Percentiles rank a stretch among this genome's conserved stretches.
phyloP scores from a whole-genome alignment of 2,888 invertebrate genomes.

The Rhimphoctona megacephalus region DNA sequence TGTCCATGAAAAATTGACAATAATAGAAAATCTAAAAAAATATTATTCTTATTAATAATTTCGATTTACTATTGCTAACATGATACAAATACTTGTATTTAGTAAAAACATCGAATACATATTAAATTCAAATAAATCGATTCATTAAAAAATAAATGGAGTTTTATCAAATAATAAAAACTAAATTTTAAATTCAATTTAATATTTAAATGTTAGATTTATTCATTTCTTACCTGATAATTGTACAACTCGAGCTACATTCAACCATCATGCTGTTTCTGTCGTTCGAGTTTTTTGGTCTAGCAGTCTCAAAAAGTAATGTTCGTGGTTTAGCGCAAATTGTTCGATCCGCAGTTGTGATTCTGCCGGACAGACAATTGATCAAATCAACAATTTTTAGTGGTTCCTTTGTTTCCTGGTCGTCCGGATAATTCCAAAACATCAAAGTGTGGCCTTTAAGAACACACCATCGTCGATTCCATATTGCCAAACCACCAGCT shows the following conservation, averaged over 20 bases:
- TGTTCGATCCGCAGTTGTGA: slow-evolving; percentile 83
- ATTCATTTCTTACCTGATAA: slow-evolving; percentile 68
- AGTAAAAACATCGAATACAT: no score
- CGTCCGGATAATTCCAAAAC: slow-evolving; percentile 86
- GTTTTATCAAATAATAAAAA: no score
- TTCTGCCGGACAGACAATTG: slow-evolving; percentile 78
- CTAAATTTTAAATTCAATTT: no score
- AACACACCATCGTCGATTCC: slow-evolving; percentile 87
- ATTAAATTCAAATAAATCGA: no score
- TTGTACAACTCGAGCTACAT: slow-evolving; percentile 66
- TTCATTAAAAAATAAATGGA: no score
- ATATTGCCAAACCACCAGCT: slow-evolving; percentile 82
- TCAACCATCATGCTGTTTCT: slow-evolving; percentile 71
- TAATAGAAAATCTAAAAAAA: no score
- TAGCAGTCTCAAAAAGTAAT: slow-evolving; percentile 73
- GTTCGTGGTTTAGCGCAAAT: slow-evolving; percentile 85
- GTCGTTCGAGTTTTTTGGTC: slow-evolving; percentile 67
- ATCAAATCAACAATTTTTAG: slow-evolving; percentile 83
- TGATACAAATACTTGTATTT: no score
- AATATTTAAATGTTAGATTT: no score
- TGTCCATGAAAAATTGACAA: no score
- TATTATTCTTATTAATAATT: no score
- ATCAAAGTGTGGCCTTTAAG: slow-evolving; percentile 84
- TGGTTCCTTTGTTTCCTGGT: slow-evolving; percentile 82
- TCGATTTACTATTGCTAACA: no score